Percentiles rank a stretch among this genome's conserved stretches.
phyloP scores from a whole-genome alignment of 1,140 invertebrate genomes.

The Pentalonia nigronervosa region DNA sequence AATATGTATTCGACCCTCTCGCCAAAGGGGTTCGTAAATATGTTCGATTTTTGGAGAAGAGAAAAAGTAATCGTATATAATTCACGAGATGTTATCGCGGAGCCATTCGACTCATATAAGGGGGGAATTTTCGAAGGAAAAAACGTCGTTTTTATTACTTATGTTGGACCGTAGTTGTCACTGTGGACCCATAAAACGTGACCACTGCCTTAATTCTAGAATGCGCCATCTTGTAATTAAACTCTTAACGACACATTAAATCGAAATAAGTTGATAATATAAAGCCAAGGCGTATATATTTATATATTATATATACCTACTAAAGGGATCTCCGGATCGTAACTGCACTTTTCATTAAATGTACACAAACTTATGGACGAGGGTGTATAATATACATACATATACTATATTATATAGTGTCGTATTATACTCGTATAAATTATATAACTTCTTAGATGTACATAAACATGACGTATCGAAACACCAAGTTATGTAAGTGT shows the following conservation, averaged over 20 bases:
- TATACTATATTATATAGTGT: not conserved
- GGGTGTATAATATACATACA: not conserved
- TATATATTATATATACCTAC: not conserved
- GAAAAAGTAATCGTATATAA: not conserved
- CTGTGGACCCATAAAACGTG: conserved; percentile 18
- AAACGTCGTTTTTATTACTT: not conserved
- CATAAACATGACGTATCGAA: not conserved
- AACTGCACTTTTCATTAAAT: conserved; percentile 20
- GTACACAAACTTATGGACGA: conserved; percentile 8
- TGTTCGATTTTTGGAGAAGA: not conserved
- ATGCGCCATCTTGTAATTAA: conserved; percentile 49
- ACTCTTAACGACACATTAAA: conserved; percentile 51
- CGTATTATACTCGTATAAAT: not conserved
- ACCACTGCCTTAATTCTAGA: not conserved
- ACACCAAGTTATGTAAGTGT: not conserved
- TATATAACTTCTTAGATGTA: not conserved
- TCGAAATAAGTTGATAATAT: conserved; percentile 12
- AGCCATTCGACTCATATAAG: not conserved
- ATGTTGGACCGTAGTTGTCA: not conserved
- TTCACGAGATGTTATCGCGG: conserved; percentile 29
- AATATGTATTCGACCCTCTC: not conserved
- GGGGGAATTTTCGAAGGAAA: not conserved
- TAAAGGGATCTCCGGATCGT: conserved; percentile 1
- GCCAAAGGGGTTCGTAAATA: not conserved
- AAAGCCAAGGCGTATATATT: not conserved